Base-by-base conservation (phyloP, 2,888 invertebrate species). In the Tortrix viridana region DNA sequence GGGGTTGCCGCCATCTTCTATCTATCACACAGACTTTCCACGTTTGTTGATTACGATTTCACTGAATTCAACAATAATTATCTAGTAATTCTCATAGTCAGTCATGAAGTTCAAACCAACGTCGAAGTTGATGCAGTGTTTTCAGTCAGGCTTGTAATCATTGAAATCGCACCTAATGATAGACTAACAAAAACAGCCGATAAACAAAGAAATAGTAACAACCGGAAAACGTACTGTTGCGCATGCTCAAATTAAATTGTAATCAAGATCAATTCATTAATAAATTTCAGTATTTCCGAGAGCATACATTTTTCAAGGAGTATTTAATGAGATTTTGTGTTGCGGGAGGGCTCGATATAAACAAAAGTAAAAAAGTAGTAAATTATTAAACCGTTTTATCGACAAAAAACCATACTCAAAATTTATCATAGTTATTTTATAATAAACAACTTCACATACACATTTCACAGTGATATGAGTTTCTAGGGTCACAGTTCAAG, bases 401-500 rank as follows among this genome's bases (percentile, higher is more conserved):
- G 12, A 12, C 3, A 1, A 32, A 32, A 32, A 32, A 12, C 1
- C 3, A 12, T 12, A 12, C 32, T 12, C 12, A 32, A 32, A n/a
- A 12, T 32, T 32, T 1, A 32, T 32, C 32, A 32, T 32, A 32
- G 32, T 12, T 12, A 32, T 32, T 32, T 65, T 65, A 55, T 50
- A n/a, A n/a, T n/a, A n/a, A n/a, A 55, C 58, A 48, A 59, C 22
- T 50, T 60, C n/a, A 50, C 9, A 47, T 37, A 63, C 47, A 44
- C 18, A 58, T 53, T 60, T 60, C 41, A 65, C 44, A 60, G 57
- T 43, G 64, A 60, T 46, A 56, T 58, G 66, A 67, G 60, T 61
- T 65, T 60, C 44, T 37, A 63, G 71, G 81, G 81, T 75, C 73
- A 69, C 67, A 81, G 82, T 77, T 82, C 80, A 79, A 71, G 52